Percentiles rank a stretch among this genome's conserved stretches.
Conservation (phyloP, 2,797 vertebrate species). For the Pseudochirops cupreus region DNA sequence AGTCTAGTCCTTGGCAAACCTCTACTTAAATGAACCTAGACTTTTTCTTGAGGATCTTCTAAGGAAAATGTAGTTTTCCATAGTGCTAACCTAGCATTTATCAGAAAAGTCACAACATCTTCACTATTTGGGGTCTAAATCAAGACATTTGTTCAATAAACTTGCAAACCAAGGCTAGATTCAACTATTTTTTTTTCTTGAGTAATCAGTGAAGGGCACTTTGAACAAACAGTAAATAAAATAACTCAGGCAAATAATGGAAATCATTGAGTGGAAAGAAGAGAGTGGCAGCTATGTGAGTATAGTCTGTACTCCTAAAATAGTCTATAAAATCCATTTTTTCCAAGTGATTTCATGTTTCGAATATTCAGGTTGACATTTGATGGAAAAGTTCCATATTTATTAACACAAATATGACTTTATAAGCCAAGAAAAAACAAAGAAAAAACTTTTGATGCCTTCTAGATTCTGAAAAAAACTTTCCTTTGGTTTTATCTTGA, state of each 20-base stretch:
- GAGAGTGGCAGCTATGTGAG: neutral
- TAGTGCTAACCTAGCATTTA: neutral
- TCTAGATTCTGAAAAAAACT: neutral
- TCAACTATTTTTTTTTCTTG: slow-evolving; percentile 6
- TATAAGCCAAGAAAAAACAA: neutral
- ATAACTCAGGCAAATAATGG: neutral
- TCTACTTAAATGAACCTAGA: neutral
- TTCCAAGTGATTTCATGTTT: slow-evolving; percentile 31
- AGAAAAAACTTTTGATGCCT: neutral
- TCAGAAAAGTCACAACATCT: neutral
- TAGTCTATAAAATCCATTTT: neutral
- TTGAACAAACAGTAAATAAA: slow-evolving; percentile 6
- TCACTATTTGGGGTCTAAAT: slow-evolving; percentile 13
- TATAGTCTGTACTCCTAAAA: neutral
- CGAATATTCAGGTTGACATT: neutral
- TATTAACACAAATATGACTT: neutral
- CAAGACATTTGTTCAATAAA: neutral
- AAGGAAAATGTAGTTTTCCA: neutral
- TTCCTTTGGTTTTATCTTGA: neutral
- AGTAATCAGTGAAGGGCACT: neutral
- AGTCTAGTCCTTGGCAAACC: neutral
- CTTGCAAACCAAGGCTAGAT: neutral
- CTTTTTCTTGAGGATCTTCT: neutral
- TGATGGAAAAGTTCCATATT: neutral
- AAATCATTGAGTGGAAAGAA: neutral